phyloP scores from a whole-genome alignment of 2,888 invertebrate genomes.

The Onthophagus sagittarius region DNA sequence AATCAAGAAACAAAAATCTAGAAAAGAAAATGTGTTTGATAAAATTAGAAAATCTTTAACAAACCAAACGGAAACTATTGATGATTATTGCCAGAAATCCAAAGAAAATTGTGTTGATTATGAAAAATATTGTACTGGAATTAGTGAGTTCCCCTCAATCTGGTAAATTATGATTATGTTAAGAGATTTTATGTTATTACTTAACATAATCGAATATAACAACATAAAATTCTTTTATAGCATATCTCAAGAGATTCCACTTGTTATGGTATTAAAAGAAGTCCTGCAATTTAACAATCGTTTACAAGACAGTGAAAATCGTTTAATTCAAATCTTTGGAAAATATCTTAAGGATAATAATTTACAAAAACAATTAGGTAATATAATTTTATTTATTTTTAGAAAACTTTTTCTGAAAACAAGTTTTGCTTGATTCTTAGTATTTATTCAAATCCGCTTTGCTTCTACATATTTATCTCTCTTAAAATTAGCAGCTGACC shows the following conservation, averaged over 20 bases:
- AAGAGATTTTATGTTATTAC: too few species aligned
- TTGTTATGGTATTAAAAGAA: conserved; percentile 15
- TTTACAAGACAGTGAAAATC: conserved; percentile 34
- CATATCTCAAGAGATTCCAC: not conserved
- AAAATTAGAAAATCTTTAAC: not conserved
- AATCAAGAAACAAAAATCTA: not conserved
- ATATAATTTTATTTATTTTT: conserved; percentile 18
- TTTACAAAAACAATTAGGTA: conserved; percentile 37
- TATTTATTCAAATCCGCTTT: too few species aligned
- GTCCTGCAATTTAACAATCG: conserved; percentile 27
- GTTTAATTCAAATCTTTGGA: conserved; percentile 33
- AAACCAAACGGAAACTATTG: not conserved
- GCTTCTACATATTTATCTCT: too few species aligned
- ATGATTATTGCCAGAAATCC: not conserved
- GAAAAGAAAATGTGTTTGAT: not conserved
- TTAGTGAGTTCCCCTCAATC: not conserved
- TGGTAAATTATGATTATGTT: not conserved
- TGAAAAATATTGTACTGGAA: not conserved
- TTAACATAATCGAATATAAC: not conserved
- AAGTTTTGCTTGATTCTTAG: too few species aligned
- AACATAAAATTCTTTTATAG: not conserved
- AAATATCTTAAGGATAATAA: conserved; percentile 35
- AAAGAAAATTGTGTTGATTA: not conserved
- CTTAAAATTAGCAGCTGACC: too few species aligned
- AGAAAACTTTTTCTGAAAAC: too few species aligned